Percentiles rank a stretch among this genome's conserved stretches.
Evolutionary conservation across 2,888 invertebrate genomes (phyloP).

Genomic region (Lapara coniferarum): DNA sequence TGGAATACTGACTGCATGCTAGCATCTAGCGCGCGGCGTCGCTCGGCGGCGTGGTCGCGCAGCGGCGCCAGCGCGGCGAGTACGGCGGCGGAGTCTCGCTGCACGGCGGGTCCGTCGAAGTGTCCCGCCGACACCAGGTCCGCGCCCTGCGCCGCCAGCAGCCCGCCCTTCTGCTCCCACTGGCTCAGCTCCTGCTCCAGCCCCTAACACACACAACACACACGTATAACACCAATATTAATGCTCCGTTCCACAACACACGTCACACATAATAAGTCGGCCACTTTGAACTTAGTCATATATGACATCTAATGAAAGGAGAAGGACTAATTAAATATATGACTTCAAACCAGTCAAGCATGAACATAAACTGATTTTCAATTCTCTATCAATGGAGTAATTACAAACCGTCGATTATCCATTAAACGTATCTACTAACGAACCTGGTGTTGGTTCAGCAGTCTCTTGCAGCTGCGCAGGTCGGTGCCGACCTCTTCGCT

Average conservation of each 20-base stretch:
- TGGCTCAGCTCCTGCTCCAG: conserved; percentile 93
- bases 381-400: no score
- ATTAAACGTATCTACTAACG: not conserved
- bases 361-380: no score
- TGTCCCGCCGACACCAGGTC: conserved; percentile 97
- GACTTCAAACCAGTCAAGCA: no score
- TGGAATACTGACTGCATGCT: conserved; percentile 64
- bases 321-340: no score
- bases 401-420: not conserved
- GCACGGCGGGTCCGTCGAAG: conserved; percentile 95
- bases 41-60: conserved; percentile 85
- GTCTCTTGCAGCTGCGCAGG: conserved; percentile 94
- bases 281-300: no score
- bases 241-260: no score
- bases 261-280: no score
- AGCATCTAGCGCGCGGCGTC: conserved; percentile 89
- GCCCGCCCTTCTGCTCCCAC: conserved; percentile 92
- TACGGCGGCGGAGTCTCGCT: conserved; percentile 89
- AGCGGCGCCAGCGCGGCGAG: conserved; percentile 87
- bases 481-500: conserved; percentile 94
- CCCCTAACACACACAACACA: conserved; percentile 60
- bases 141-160: conserved; percentile 90
- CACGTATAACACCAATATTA: not conserved
- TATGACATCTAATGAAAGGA: no score
- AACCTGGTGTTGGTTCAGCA: conserved; percentile 94